phyloP scores from a whole-genome alignment of 2,888 invertebrate genomes.

The Dynastes hyllus region DNA sequence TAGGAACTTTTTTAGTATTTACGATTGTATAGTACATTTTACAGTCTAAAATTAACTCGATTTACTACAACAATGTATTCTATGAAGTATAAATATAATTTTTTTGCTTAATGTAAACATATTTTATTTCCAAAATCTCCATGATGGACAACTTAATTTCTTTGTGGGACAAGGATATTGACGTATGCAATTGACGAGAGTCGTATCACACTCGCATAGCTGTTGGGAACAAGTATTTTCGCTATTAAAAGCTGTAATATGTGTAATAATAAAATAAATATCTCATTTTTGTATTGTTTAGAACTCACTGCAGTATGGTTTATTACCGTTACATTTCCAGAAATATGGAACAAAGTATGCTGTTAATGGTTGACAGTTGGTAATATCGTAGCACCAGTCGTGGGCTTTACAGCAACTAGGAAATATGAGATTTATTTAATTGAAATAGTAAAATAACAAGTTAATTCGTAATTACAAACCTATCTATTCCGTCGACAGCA shows the following conservation, averaged over 20 bases:
- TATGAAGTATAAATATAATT: too few species aligned
- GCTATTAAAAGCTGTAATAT: slow-evolving; percentile 64
- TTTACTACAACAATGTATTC: too few species aligned
- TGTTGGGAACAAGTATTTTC: slow-evolving; percentile 81
- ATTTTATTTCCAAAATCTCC: neutral
- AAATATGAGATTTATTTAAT: neutral
- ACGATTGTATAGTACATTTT: too few species aligned
- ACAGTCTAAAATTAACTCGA: too few species aligned
- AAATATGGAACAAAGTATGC: slow-evolving; percentile 91
- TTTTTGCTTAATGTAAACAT: too few species aligned
- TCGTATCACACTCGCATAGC: slow-evolving; percentile 88
- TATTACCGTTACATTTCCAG: slow-evolving; percentile 88
- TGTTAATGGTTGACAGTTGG: slow-evolving; percentile 83
- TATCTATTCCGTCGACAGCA: slow-evolving; percentile 87
- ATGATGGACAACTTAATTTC: slow-evolving; percentile 78
- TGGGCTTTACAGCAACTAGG: slow-evolving; percentile 89
- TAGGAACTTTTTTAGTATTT: too few species aligned
- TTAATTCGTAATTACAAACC: slow-evolving; percentile 69
- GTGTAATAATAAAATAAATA: neutral
- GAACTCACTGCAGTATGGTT: slow-evolving; percentile 83
- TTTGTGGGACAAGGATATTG: slow-evolving; percentile 83
- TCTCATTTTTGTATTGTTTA: slow-evolving; percentile 25
- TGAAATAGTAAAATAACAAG: neutral
- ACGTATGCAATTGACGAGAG: slow-evolving; percentile 85
- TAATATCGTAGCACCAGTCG: slow-evolving; percentile 88